Evolutionary conservation across 2,888 invertebrate genomes (phyloP).

Genomic region (Rosalia funebris): DNA sequence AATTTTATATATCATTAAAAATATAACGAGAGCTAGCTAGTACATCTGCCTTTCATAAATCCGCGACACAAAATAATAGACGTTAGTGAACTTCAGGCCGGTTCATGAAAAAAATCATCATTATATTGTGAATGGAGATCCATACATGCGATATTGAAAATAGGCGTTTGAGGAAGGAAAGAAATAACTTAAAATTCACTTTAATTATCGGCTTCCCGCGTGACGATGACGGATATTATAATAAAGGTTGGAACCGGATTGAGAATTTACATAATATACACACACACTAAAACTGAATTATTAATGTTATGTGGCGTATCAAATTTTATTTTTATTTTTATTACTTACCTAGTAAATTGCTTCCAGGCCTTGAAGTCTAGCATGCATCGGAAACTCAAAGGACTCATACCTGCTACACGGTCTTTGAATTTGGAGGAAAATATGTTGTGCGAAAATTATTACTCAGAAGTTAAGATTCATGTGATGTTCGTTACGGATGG

Average conservation of each 20-base stretch:
- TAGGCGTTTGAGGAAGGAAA: constrained; percentile 21
- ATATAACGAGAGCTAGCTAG: neutral
- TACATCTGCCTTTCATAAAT: neutral
- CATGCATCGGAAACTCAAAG: neutral
- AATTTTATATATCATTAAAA: constrained; percentile 28
- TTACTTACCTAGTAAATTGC: constrained; percentile 15
- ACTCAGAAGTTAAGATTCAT: too few relatives aligned
- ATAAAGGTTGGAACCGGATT: constrained; percentile 10
- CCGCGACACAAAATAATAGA: constrained; percentile 8
- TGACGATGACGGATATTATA: constrained; percentile 24
- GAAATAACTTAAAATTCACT: constrained; percentile 12
- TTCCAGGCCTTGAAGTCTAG: neutral
- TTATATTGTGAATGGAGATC: constrained; percentile 17
- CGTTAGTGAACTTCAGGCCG: neutral
- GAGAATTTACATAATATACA: constrained; percentile 24
- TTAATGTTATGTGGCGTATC: constrained; percentile 9
- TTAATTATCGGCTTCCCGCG: constrained; percentile 22
- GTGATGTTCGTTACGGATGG: too few relatives aligned
- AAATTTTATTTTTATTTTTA: constrained; percentile 23
- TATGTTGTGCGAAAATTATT: too few relatives aligned
- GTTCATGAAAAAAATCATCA: constrained; percentile 14
- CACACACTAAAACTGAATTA: constrained; percentile 7
- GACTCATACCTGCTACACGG: neutral
- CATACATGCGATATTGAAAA: constrained; percentile 19
- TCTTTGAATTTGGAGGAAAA: neutral